Percentiles rank a stretch among this genome's conserved stretches.
Evolutionary conservation across 2,797 vertebrate species (phyloP).

Genomic region (Spinus olivaceus): DNA sequence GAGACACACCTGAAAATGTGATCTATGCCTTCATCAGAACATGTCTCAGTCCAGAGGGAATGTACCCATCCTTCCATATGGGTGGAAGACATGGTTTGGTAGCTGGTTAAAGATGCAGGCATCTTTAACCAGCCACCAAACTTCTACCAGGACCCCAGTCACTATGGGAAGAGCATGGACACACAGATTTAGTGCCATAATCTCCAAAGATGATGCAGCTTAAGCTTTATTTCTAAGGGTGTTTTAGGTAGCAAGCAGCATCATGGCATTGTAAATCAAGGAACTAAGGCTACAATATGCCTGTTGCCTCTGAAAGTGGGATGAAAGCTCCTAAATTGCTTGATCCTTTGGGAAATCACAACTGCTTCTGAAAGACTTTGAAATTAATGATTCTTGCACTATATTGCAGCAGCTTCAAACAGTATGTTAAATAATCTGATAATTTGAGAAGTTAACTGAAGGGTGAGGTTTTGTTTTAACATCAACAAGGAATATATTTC

Average conservation of each 20-base stretch:
- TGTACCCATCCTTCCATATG: rapidly evolving
- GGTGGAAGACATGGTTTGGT: too few species aligned
- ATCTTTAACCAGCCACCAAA: neutral
- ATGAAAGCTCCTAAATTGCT: neutral
- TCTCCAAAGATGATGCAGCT: neutral
- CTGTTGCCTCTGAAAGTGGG: neutral
- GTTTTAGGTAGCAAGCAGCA: neutral
- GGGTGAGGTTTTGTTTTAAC: neutral
- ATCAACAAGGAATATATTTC: neutral
- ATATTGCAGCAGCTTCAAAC: neutral
- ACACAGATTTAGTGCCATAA: neutral
- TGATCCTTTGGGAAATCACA: neutral
- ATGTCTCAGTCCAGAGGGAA: neutral
- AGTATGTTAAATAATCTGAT: neutral
- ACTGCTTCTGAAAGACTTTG: neutral
- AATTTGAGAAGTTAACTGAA: neutral
- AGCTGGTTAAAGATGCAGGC: neutral
- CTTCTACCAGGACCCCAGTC: neutral
- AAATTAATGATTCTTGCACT: neutral
- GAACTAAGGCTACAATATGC: neutral
- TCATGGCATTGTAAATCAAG: neutral
- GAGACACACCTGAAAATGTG: neutral
- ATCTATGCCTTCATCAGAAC: neutral
- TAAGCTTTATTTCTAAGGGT: neutral
- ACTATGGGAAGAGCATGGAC: neutral